A percentile compares a stretch with the other conserved stretches of the same genome.
Evolutionary conservation across 2,113 vertebrate genomes (phyloP).

Genomic region (Perca fluviatilis): DNA sequence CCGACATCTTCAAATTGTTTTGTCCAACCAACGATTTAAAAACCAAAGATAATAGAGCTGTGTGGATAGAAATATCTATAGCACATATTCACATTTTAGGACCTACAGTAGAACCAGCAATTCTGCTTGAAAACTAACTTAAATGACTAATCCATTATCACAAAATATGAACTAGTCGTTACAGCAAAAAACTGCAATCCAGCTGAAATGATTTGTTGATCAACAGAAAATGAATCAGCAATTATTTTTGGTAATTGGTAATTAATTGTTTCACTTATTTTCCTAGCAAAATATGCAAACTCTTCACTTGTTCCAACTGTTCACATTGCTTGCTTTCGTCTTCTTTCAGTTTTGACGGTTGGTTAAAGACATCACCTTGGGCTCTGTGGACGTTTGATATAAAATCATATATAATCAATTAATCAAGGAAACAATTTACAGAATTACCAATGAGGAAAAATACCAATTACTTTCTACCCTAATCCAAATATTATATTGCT

Average conservation of each 20-base stretch:
- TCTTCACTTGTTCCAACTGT: background rate
- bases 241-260: background rate
- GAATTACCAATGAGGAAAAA: background rate
- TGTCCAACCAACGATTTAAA: background rate
- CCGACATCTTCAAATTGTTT: background rate
- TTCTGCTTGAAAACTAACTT: background rate
- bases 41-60: background rate
- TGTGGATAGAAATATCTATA: background rate
- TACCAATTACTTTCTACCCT: background rate
- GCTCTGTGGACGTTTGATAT: background rate
- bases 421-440: background rate
- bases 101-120: background rate
- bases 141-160: background rate
- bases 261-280: background rate
- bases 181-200: background rate
- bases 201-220: background rate
- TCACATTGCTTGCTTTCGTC: background rate
- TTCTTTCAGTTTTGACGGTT: background rate
- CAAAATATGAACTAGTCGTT: background rate
- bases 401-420: background rate
- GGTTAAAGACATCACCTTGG: background rate
- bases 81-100: background rate
- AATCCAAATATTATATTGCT: background rate
- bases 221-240: background rate
- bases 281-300: background rate